Conservation (phyloP, 2,888 invertebrate species). For the Heteromurus nitidus region DNA sequence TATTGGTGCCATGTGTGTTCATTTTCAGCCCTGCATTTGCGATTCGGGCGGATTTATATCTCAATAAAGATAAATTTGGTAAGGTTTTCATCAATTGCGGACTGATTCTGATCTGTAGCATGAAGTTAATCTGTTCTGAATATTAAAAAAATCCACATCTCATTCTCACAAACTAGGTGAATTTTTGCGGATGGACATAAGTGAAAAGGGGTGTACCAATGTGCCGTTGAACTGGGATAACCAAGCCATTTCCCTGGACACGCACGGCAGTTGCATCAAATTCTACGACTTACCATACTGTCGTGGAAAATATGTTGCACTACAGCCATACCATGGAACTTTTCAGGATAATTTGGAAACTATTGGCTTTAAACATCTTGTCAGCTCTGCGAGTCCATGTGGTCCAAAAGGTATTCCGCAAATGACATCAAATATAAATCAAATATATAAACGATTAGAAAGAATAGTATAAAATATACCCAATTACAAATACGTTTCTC, state of each 20-base stretch:
- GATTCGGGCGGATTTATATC: slow-evolving; percentile 62
- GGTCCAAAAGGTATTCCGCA: slow-evolving; percentile 68
- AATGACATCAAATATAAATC: too few species aligned
- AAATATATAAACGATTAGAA: too few species aligned
- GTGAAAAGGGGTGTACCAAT: slow-evolving; percentile 72
- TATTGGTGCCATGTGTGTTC: slow-evolving; percentile 44
- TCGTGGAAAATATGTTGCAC: slow-evolving; percentile 69
- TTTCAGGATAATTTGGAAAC: slow-evolving; percentile 72
- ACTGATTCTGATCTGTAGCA: not conserved
- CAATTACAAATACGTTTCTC: not conserved
- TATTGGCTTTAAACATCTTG: slow-evolving; percentile 69
- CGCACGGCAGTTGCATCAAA: slow-evolving; percentile 72
- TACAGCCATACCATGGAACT: slow-evolving; percentile 72
- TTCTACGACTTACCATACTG: slow-evolving; percentile 72
- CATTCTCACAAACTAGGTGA: slow-evolving; percentile 49
- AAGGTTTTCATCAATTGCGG: slow-evolving; percentile 13
- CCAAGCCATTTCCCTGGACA: slow-evolving; percentile 68
- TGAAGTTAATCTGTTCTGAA: not conserved
- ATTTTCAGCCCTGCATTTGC: slow-evolving; percentile 26
- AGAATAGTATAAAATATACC: too few species aligned
- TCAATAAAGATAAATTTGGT: slow-evolving; percentile 71
- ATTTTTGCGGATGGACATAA: slow-evolving; percentile 67
- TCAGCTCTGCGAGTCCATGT: slow-evolving; percentile 71
- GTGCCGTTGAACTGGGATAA: slow-evolving; percentile 72
- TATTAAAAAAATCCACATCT: not conserved